Evolutionary conservation across 2,888 invertebrate species (phyloP).

Genomic region (Eristalis arbustorum): DNA sequence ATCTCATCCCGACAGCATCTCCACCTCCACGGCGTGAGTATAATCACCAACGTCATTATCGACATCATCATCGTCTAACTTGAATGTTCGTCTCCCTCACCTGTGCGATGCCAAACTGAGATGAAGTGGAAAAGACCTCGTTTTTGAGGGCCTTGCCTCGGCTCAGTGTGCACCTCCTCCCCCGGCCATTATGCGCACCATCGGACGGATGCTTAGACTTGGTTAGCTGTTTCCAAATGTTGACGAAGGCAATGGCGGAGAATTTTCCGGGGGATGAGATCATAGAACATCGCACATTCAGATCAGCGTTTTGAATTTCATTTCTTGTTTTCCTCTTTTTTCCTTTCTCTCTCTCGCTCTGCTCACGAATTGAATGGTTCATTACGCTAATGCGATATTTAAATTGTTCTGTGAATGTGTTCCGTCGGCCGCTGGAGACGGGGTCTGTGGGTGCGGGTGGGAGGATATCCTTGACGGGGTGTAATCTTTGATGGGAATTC

Average conservation of each 20-base stretch:
- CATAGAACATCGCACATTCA: conserved; percentile 64
- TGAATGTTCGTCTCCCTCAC: conserved; percentile 45
- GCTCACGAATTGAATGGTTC: conserved; percentile 77
- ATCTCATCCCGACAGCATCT: conserved; percentile 5
- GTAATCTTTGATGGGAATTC: conserved; percentile 19
- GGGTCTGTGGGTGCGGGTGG: conserved; percentile 16
- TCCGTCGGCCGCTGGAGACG: conserved; percentile 12
- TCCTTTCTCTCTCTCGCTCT: background rate
- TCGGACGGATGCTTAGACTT: background rate
- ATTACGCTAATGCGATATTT: conserved; percentile 79
- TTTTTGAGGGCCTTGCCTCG: background rate
- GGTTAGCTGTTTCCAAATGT: conserved; percentile 39
- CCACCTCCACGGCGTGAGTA: conserved; percentile 21
- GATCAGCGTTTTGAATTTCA: conserved; percentile 53
- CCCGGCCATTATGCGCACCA: background rate
- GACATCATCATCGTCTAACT: conserved; percentile 43
- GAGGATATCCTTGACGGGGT: background rate
- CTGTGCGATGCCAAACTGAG: conserved; percentile 30
- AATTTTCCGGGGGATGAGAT: conserved; percentile 36
- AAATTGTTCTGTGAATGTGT: conserved; percentile 75
- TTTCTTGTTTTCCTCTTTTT: conserved; percentile 2
- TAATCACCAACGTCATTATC: conserved; percentile 40
- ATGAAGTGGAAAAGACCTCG: conserved; percentile 30
- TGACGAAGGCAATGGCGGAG: conserved; percentile 37
- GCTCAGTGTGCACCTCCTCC: background rate